Conservation (phyloP, 2,113 vertebrate genomes). For the Gulo gulo region DNA sequence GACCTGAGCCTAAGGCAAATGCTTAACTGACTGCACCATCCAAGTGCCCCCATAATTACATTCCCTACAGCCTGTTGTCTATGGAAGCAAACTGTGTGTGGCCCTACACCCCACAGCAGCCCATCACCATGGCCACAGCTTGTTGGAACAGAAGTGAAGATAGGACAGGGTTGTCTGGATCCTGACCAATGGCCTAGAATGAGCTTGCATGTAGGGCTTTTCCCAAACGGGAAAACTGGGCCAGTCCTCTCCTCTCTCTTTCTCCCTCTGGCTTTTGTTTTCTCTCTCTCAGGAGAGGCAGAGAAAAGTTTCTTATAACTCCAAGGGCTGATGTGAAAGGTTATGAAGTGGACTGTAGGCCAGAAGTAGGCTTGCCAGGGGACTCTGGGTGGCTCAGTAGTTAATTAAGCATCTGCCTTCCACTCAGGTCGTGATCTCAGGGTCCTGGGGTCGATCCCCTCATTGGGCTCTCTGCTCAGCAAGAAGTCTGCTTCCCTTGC, state of each 20-base stretch:
- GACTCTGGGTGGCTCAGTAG: no score
- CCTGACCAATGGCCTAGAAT: neutral
- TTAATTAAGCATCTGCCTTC: no score
- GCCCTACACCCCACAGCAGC: rapidly evolving
- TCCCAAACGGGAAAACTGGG: neutral
- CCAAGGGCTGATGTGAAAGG: neutral
- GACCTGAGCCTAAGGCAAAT: neutral
- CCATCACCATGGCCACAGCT: neutral
- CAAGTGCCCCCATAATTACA: neutral
- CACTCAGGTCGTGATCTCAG: no score
- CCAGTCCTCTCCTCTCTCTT: neutral
- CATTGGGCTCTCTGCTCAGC: no score
- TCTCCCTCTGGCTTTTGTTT: neutral
- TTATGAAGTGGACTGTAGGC: neutral
- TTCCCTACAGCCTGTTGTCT: neutral
- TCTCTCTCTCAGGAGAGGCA: neutral
- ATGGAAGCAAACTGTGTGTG: neutral
- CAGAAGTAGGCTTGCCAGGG: neutral
- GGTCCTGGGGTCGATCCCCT: no score
- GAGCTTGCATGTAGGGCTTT: neutral
- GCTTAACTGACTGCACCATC: neutral
- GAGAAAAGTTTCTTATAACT: neutral
- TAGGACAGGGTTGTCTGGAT: neutral
- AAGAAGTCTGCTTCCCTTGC: no score
- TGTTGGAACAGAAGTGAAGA: neutral